These are phyloP conservation scores for Heloderma charlesbogerti DNA, from an alignment of 2,113 vertebrate genomes.

Conservation along the genomic window DNA sequence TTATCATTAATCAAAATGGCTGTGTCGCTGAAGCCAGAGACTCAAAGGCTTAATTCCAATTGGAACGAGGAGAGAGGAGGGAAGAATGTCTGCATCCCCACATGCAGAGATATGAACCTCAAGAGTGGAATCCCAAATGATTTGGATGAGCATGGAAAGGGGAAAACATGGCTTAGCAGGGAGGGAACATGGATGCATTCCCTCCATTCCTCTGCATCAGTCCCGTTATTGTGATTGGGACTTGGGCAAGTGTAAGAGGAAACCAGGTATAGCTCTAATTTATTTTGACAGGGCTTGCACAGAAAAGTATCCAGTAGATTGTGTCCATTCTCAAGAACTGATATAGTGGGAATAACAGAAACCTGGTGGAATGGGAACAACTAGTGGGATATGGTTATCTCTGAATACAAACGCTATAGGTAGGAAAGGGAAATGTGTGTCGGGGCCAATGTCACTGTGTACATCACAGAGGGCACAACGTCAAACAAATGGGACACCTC, in stretches of 20 bases:
- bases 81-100: neutral
- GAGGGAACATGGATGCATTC: neutral
- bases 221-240: neutral
- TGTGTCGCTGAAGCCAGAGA: neutral
- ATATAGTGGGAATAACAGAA: neutral
- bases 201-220: neutral
- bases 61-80: neutral
- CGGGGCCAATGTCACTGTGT: too few species aligned
- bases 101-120: neutral
- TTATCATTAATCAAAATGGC: neutral
- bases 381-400: too few species aligned
- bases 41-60: neutral
- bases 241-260: neutral
- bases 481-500: too few species aligned
- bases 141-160: neutral
- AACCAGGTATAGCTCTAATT: neutral
- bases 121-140: neutral
- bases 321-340: neutral
- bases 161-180: neutral
- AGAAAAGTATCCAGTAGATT: neutral
- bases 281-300: neutral
- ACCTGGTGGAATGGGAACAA: too few species aligned
- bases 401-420: too few species aligned
- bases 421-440: too few species aligned
- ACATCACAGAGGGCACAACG: too few species aligned